Percentiles rank a stretch among this genome's conserved stretches.
These are phyloP conservation scores for Sylvia atricapilla DNA, from an alignment of 2,113 vertebrate genomes.

Conservation along the genomic window DNA sequence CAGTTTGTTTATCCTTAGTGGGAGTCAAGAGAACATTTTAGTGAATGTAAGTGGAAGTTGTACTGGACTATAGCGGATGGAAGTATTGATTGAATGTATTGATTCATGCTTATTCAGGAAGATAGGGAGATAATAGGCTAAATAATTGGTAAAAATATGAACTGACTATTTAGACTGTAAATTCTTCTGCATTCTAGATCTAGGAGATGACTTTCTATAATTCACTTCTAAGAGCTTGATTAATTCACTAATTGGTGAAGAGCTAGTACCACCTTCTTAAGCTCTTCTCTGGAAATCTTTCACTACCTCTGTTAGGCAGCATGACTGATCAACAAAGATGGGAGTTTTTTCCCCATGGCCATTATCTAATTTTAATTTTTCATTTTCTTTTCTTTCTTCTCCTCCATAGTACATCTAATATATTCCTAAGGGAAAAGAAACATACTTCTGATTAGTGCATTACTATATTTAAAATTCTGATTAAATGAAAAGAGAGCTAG, in stretches of 20 bases:
- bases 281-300: background rate
- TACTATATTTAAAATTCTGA: constrained; percentile 34
- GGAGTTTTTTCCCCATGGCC: background rate
- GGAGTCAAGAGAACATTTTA: background rate
- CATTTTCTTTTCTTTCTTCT: background rate
- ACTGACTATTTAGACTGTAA: background rate
- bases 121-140: background rate
- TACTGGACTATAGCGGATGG: background rate
- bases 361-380: background rate
- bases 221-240: background rate
- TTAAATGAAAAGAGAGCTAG: constrained; percentile 13
- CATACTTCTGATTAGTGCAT: background rate
- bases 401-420: background rate
- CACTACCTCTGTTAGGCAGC: background rate
- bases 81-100: background rate
- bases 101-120: background rate
- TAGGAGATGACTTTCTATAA: background rate
- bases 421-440: constrained; percentile 25
- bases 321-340: background rate
- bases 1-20: background rate
- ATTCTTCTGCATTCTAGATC: background rate
- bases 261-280: background rate
- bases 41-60: background rate
- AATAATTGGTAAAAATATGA: background rate
- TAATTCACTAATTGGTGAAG: background rate